Percentiles rank a stretch among this genome's conserved stretches.
Evolutionary conservation across 1,140 invertebrate genomes (phyloP).

Genomic region (Philotrypesis tridentata): DNA sequence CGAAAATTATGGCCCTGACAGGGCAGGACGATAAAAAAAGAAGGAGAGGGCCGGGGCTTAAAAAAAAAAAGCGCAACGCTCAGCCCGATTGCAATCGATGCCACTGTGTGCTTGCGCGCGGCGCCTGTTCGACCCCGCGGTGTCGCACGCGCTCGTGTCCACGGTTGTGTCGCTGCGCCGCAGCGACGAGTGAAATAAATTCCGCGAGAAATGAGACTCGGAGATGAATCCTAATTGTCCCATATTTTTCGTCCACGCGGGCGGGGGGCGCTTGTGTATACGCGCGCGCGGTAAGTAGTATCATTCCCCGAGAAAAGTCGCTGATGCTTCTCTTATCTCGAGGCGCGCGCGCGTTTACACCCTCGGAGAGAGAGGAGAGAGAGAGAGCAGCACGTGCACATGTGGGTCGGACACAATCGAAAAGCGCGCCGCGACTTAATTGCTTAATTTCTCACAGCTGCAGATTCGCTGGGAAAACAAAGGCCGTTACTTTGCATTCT

Average conservation of each 20-base stretch:
- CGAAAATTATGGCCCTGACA: constrained; percentile 41
- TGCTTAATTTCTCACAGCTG: constrained; percentile 72
- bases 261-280: no score
- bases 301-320: no score
- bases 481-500: constrained; percentile 68
- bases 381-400: neutral
- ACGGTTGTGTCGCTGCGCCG: no score
- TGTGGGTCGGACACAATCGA: neutral
- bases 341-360: neutral
- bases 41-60: neutral
- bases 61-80: neutral
- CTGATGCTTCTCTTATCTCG: neutral
- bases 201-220: no score
- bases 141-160: neutral
- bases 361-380: no score
- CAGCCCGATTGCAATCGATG: constrained; percentile 21
- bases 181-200: no score
- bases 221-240: no score
- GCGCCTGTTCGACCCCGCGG: neutral
- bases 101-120: no score
- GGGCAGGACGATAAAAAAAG: constrained; percentile 20
- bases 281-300: no score
- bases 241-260: no score
- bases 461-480: constrained; percentile 65
- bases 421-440: constrained; percentile 62